A percentile compares a stretch with the other conserved stretches of the same genome.
Conservation (phyloP, 2,113 vertebrate species). For the Conger conger region DNA sequence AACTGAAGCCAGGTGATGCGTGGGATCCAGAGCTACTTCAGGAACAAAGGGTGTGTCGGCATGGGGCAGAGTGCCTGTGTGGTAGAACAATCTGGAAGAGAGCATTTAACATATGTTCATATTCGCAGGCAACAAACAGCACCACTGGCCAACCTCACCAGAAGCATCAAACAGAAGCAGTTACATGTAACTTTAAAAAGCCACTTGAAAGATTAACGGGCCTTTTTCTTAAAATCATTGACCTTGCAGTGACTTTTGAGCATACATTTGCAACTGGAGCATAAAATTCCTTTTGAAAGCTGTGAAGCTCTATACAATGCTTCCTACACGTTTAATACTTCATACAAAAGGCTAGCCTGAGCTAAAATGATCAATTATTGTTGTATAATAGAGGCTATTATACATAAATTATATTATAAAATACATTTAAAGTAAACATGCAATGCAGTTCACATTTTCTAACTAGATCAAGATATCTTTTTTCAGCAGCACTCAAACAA, state of each 20-base stretch:
- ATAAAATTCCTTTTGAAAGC: slow-evolving; percentile 1
- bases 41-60: slow-evolving; percentile 18
- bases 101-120: not conserved
- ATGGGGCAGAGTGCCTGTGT: slow-evolving; percentile 12
- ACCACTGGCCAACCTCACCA: not conserved
- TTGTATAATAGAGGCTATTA: not conserved
- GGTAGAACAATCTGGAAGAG: not conserved
- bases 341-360: not conserved
- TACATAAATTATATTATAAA: not conserved
- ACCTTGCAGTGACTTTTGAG: not conserved
- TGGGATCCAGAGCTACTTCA: slow-evolving; percentile 5
- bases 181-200: not conserved
- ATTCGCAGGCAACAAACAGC: not conserved
- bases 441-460: not conserved
- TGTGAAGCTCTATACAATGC: not conserved
- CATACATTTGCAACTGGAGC: not conserved
- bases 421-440: not conserved
- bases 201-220: not conserved
- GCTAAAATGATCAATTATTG: not conserved
- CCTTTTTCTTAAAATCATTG: slow-evolving; percentile 13
- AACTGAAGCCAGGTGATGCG: slow-evolving; percentile 40
- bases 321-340: slow-evolving; percentile 7
- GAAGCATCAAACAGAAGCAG: not conserved
- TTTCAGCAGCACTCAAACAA: not conserved
- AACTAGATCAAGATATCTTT: not conserved